Percentiles rank a stretch among this genome's conserved stretches.
Evolutionary conservation across 1,140 invertebrate genomes (phyloP).

Genomic region (Arctopsyche grandis): DNA sequence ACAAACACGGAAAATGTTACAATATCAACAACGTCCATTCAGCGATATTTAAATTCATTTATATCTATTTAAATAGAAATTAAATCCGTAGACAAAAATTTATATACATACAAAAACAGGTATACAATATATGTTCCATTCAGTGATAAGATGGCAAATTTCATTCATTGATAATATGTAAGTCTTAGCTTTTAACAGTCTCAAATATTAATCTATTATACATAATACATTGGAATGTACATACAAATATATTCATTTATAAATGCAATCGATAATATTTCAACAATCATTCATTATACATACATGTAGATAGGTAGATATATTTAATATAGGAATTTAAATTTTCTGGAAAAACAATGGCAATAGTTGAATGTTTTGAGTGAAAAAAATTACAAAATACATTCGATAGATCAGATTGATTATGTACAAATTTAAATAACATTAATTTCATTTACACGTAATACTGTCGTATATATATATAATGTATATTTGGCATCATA

Average conservation of each 20-base stretch:
- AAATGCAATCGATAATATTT: background rate
- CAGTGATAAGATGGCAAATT: background rate
- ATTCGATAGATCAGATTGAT: no score
- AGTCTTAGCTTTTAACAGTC: slow-evolving; percentile 17
- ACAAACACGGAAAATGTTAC: slow-evolving; percentile 8
- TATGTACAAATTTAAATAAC: no score
- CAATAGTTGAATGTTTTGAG: no score
- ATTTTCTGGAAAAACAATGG: background rate
- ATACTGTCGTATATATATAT: background rate
- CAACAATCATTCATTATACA: background rate
- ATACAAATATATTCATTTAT: background rate
- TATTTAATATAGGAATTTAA: background rate
- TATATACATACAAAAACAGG: background rate
- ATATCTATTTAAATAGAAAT: no score
- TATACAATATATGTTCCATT: background rate
- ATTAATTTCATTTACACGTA: background rate
- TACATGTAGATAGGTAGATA: background rate
- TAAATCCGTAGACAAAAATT: no score
- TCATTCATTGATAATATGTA: background rate
- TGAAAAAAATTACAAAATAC: no score
- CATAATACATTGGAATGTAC: background rate
- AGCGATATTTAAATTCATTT: slow-evolving; percentile 6
- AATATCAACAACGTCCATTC: background rate
- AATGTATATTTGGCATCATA: slow-evolving; percentile 16
- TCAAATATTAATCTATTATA: background rate